Conservation (phyloP, 1,140 invertebrate species). For the Stegodyphus mimosarum region DNA sequence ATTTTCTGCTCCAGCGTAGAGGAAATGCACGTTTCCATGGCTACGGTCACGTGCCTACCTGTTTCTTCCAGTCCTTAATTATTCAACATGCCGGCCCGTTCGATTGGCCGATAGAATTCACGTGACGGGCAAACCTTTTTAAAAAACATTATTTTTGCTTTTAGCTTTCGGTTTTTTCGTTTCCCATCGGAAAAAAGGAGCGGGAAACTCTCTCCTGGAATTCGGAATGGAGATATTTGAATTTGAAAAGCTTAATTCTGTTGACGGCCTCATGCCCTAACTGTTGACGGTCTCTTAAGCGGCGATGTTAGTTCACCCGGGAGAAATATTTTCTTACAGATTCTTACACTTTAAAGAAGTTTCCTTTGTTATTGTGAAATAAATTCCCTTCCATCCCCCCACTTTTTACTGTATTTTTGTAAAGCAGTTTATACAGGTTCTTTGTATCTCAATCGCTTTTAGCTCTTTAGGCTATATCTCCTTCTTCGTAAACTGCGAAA, state of each 20-base stretch:
- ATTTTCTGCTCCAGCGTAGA: background rate
- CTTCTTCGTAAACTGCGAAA: too few relatives aligned
- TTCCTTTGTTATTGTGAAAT: too few relatives aligned
- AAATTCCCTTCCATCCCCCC: too few relatives aligned
- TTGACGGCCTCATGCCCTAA: too few relatives aligned
- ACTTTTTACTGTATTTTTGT: too few relatives aligned
- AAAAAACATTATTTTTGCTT: background rate
- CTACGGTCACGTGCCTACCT: conserved; percentile 3
- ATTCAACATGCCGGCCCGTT: conserved; percentile 1
- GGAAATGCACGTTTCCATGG: background rate
- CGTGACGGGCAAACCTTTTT: background rate
- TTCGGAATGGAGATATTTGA: conserved; percentile 37
- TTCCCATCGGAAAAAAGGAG: background rate
- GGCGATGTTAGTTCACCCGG: too few relatives aligned
- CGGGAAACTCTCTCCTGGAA: conserved; percentile 3
- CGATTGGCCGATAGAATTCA: conserved; percentile 13
- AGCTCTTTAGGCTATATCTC: too few relatives aligned
- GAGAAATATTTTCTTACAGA: too few relatives aligned
- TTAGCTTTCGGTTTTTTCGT: background rate
- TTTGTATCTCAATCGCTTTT: too few relatives aligned
- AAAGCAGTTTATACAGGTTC: too few relatives aligned
- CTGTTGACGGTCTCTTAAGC: too few relatives aligned
- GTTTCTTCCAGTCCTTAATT: conserved; percentile 35
- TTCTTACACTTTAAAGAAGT: too few relatives aligned
- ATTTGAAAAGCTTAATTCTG: conserved; percentile 38